Evolutionary conservation across 2,888 invertebrate species (phyloP), one percentile per base, ranked within the genome.

Genomic region (Idaea aversata): DNA sequence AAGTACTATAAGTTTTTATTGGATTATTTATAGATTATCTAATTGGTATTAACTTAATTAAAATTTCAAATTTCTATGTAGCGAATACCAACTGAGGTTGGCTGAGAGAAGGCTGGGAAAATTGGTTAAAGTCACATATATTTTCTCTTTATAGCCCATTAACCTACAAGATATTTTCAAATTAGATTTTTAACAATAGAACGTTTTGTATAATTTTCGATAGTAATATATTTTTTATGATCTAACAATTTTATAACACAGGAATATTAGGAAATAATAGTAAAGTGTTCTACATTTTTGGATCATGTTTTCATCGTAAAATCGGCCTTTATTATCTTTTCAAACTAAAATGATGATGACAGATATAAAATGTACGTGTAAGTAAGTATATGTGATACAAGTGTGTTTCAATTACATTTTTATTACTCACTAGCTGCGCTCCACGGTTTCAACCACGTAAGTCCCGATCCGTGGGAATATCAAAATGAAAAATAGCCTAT

Each of bases 1-100:
- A 59, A 62, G 66, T 66, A 65, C 61, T 62, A 36, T 34, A 63
- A 63, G 6, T 58, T 63, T 62, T 63, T 35, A 57, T 34, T 34
- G 16, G 59, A 61, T 67, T 71, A 71, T 72, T 74, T 71, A 70
- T 69, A 62, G 34, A 58, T 71, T 67, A 68, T 67, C 67, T 73
- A 70, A 72, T 72, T 72, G 68, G 69, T 67, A 68, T 69, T 68
- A 65, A 68, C 67, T 67, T 67, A 65, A 71, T 73, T 70, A 70
- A 63, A 67, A 71, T 71, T 65, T 67, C 65, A 69, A 66, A 67
- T 64, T 67, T 47, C 47, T 47, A 47, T 25, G 25, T 47, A 47
- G 47, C 47, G 47, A 47, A 47, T 47, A 47, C 47, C 47, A 13
- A 57, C 25, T 59, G 57, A 66, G 66, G 61, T 35, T 66, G 59